Evolutionary conservation across 2,888 invertebrate genomes (phyloP).

Genomic region (Argyra leucocephala): DNA sequence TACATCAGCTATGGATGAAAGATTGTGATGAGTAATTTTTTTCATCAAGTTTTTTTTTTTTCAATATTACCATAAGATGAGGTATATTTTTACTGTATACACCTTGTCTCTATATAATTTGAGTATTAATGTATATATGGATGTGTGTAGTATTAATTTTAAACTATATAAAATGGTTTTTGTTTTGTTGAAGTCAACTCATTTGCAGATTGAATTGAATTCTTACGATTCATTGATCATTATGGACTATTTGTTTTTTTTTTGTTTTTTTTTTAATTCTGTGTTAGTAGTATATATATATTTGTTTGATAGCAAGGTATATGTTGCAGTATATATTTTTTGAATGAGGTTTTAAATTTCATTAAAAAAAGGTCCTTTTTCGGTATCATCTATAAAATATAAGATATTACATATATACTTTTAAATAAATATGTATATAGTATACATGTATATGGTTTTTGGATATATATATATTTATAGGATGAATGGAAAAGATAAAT

Average conservation of each 20-base stretch:
- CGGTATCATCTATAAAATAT: too few relatives aligned
- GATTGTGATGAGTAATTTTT: too few relatives aligned
- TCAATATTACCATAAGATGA: background rate
- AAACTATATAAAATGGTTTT: background rate
- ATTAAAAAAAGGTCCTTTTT: background rate
- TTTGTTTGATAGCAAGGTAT: background rate
- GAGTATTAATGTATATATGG: background rate
- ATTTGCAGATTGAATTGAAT: slow-evolving; percentile 18
- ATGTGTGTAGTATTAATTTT: background rate
- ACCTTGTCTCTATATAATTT: too few relatives aligned
- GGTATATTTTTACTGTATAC: too few relatives aligned
- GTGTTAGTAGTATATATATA: background rate
- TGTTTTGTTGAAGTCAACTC: slow-evolving; percentile 13
- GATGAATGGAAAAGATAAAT: background rate
- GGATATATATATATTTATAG: background rate
- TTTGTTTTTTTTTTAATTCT: background rate
- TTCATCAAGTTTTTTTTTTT: background rate
- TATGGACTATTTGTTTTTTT: background rate
- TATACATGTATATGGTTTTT: background rate
- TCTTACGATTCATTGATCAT: slow-evolving; percentile 12
- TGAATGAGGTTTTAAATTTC: background rate
- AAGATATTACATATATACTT: too few relatives aligned
- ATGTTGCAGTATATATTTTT: background rate
- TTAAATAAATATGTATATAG: background rate
- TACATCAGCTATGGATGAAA: background rate